Conservation (phyloP, 1,140 invertebrate species). For the Diploscapter pachys region DNA sequence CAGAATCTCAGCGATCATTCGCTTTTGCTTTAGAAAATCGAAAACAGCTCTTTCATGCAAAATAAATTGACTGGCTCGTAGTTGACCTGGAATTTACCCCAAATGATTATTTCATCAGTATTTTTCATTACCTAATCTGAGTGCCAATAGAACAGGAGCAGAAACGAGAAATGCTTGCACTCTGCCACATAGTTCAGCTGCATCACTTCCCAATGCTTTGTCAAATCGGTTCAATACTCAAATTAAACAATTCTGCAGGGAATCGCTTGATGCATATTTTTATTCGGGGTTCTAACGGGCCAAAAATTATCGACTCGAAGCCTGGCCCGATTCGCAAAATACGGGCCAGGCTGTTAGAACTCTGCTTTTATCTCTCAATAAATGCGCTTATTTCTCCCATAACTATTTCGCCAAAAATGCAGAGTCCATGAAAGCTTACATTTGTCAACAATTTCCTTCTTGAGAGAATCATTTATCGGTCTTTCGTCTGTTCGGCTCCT, state of each 20-base stretch:
- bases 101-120: too few species aligned
- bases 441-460: conserved; percentile 32
- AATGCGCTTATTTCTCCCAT: too few species aligned
- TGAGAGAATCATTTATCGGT: conserved; percentile 28
- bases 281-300: too few species aligned
- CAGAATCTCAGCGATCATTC: conserved; percentile 35
- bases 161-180: conserved; percentile 35
- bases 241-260: too few species aligned
- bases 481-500: conserved; percentile 32
- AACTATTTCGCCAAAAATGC: too few species aligned
- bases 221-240: conserved; percentile 22
- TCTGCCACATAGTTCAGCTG: conserved; percentile 28
- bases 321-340: too few species aligned
- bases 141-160: conserved; percentile 27
- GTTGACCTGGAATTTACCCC: conserved; percentile 12
- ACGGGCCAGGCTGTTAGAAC: too few species aligned
- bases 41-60: conserved; percentile 34
- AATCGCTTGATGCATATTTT: too few species aligned
- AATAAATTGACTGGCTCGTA: conserved; percentile 21
- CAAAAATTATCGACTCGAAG: too few species aligned
- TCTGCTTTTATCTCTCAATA: too few species aligned
- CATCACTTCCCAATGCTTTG: conserved; percentile 11
- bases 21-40: conserved; percentile 32
- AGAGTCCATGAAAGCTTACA: not conserved
- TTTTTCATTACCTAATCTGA: conserved; percentile 12